phyloP scores from a whole-genome alignment of 2,113 vertebrate genomes.

The Pao palembangensis region DNA sequence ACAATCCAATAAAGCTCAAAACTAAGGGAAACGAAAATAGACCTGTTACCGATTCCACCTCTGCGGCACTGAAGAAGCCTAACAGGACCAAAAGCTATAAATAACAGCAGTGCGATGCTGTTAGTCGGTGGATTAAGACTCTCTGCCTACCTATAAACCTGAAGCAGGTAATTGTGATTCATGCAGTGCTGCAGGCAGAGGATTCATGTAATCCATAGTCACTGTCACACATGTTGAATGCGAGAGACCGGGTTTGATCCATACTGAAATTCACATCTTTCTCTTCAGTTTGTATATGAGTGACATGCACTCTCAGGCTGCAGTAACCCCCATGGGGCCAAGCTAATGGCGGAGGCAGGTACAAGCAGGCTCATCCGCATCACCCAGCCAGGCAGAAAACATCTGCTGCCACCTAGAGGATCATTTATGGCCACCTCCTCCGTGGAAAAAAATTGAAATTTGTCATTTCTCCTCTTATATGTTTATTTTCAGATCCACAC shows the following conservation, averaged over 20 bases:
- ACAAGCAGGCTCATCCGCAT: slow-evolving; percentile 23
- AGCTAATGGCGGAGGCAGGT: slow-evolving; percentile 6
- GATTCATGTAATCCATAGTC: no score
- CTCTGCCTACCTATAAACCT: slow-evolving; percentile 50
- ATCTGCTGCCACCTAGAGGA: slow-evolving; percentile 61
- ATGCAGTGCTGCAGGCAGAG: not conserved
- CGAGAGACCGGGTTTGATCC: slow-evolving; percentile 2
- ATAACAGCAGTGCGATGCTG: slow-evolving; percentile 55
- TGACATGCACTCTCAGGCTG: slow-evolving; percentile 31
- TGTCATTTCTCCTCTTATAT: not conserved
- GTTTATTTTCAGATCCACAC: not conserved
- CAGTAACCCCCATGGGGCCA: slow-evolving; percentile 28
- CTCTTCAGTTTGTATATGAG: slow-evolving; percentile 16
- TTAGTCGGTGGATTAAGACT: slow-evolving; percentile 55
- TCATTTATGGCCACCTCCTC: not conserved
- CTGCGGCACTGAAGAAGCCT: slow-evolving; percentile 45
- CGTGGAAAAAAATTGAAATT: not conserved
- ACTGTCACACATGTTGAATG: no score
- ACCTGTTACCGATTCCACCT: slow-evolving; percentile 37
- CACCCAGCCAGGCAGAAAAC: slow-evolving; percentile 15
- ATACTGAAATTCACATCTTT: slow-evolving; percentile 5
- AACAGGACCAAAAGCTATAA: slow-evolving; percentile 56
- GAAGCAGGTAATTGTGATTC: slow-evolving; percentile 44
- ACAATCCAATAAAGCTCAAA: slow-evolving; percentile 6
- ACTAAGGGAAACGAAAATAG: not conserved